Evolutionary conservation across 2,113 vertebrate species (phyloP), one percentile per base, ranked within the genome.

Genomic region (Vicugna pacos): DNA sequence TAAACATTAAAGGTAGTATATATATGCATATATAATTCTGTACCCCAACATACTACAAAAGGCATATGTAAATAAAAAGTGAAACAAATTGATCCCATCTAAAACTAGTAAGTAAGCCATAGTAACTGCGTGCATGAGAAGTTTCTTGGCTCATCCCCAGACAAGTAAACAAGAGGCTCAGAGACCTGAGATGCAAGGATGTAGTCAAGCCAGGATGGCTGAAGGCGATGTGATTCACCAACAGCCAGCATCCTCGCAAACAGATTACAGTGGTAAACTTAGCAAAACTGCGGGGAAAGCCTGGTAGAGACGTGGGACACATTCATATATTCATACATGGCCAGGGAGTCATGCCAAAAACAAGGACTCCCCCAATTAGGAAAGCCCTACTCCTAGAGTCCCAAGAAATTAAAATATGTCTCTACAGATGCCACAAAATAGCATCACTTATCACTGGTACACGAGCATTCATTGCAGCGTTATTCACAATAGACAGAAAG

Each of bases 261-360:
- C 88, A 67, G 89, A 92, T 0, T 0, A 16, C 52, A 56, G 30
- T 1, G 96, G 94, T 95, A 96, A 96, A 90, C 93, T 38, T 79
- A 67, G 95, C 0, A 0, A 95, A 95, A 35, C 60, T 15, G 2
- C 0, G 0, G 0, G 54, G 83, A 91, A 96, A 98, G 94, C 91
- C 97, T 88, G 24, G 19, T 22, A 70, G 80, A 0, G 0, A 95
- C 0, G 2, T 22, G 0, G 76, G 93, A 81, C 84, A n/a, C 92
- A 96, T 88, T 72, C 75, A 58, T 16, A 65, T 79, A 82, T 88
- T 72, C 75, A 58, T 16, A 65, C 79, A 82, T 76, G 88, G 62
- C 48, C 67, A 70, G 0, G 0, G 58, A 69, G 64, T 92, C 91
- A 80, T 13, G 46, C 30, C 84, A 87, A 0, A 17, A 8, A 13